phyloP scores from a whole-genome alignment of 2,797 vertebrate genomes.

The Enteromius anoplus region DNA sequence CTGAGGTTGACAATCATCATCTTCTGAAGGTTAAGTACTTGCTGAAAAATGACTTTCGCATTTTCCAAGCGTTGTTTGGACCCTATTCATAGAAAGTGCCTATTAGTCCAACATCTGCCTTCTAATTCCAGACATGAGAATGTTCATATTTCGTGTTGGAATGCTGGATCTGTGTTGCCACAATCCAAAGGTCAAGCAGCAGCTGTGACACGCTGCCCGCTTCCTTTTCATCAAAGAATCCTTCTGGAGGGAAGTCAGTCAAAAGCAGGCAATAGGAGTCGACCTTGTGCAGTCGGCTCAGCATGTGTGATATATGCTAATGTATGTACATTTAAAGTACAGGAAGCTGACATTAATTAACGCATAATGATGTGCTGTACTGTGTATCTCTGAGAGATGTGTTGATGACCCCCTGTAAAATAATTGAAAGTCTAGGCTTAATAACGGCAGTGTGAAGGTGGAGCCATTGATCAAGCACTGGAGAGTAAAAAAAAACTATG shows the following conservation, averaged over 20 bases:
- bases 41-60: neutral
- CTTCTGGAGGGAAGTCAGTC: constrained; percentile 42
- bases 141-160: constrained; percentile 28
- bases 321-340: constrained; percentile 70
- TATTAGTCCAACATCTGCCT: constrained; percentile 11
- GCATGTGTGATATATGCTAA: constrained; percentile 72
- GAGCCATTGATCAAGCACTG: constrained; percentile 21
- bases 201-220: constrained; percentile 38
- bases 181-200: constrained; percentile 29
- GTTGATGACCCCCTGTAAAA: constrained; percentile 35
- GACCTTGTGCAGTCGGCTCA: constrained; percentile 68
- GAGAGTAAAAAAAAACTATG: neutral
- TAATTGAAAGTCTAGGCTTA: constrained; percentile 11
- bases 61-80: neutral
- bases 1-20: neutral
- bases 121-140: constrained; percentile 13
- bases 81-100: constrained; percentile 1
- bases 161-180: constrained; percentile 15
- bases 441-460: constrained; percentile 29
- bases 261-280: constrained; percentile 45
- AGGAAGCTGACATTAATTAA: constrained; percentile 71
- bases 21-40: constrained; percentile 4
- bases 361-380: constrained; percentile 53
- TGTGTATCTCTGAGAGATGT: constrained; percentile 26
- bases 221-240: constrained; percentile 18